Conservation (phyloP, 2,888 invertebrate species). For the Pollenia amentaria region DNA sequence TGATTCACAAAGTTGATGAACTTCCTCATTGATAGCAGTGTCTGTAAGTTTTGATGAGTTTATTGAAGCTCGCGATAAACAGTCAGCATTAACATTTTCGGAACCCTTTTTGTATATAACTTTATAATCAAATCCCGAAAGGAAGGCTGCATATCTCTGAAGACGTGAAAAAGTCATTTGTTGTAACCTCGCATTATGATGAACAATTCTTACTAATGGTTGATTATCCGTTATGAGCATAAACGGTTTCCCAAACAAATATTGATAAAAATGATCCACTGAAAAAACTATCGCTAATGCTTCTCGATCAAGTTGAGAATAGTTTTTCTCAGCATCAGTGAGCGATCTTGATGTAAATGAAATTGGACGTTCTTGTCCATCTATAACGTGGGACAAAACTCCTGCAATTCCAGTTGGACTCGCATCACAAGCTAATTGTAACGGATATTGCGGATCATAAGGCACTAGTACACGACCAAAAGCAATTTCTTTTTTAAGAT, state of each 20-base stretch:
- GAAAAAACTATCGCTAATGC: too few species aligned
- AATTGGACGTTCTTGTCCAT: background rate
- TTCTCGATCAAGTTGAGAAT: too few species aligned
- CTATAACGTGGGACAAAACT: background rate
- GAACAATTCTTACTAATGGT: too few species aligned
- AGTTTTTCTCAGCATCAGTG: background rate
- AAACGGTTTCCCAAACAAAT: conserved; percentile 68
- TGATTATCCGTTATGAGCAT: conserved; percentile 44
- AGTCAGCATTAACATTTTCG: conserved; percentile 66
- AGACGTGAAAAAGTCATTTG: conserved; percentile 66
- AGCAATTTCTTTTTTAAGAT: too few species aligned
- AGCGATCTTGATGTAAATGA: conserved; percentile 6
- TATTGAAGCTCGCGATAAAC: conserved; percentile 69
- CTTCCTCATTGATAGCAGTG: conserved; percentile 41
- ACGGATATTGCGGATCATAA: too few species aligned
- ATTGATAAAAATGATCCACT: too few species aligned
- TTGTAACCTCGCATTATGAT: conserved; percentile 63
- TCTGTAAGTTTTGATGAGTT: background rate
- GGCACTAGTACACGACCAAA: too few species aligned
- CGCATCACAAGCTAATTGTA: too few species aligned
- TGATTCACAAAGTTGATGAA: conserved; percentile 40
- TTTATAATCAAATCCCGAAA: conserved; percentile 61
- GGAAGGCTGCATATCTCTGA: conserved; percentile 67
- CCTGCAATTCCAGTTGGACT: background rate
- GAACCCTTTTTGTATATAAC: conserved; percentile 53